Percentiles rank a stretch among this genome's conserved stretches.
Evolutionary conservation across 1,140 invertebrate species (phyloP).

Genomic region (Drosophila ironensis): DNA sequence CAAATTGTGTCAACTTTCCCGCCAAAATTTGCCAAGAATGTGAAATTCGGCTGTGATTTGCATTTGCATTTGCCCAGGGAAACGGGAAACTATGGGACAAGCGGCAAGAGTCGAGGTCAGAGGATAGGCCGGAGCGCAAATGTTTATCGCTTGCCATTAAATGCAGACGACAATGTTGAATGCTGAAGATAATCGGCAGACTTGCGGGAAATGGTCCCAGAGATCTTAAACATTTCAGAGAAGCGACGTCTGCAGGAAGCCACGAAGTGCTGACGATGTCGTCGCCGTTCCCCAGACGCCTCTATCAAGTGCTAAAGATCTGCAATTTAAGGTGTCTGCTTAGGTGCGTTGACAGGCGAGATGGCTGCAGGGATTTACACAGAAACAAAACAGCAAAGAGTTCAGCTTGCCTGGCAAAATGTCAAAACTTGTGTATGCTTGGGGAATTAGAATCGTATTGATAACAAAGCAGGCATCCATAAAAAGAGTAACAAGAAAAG

Average conservation of each 20-base stretch:
- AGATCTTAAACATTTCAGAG: conserved; percentile 5
- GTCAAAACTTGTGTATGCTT: no score
- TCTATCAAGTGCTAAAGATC: conserved; percentile 51
- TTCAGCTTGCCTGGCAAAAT: no score
- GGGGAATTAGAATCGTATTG: no score
- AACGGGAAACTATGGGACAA: conserved; percentile 15
- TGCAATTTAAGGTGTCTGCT: conserved; percentile 61
- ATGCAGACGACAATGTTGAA: conserved; percentile 55
- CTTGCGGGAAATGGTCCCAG: conserved; percentile 1
- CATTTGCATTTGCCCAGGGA: no score
- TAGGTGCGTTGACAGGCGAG: conserved; percentile 52
- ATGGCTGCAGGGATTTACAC: conserved; percentile 9
- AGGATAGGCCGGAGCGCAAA: conserved; percentile 16
- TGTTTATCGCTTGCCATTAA: conserved; percentile 66
- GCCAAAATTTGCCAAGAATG: conserved; percentile 57
- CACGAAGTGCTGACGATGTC: conserved; percentile 15
- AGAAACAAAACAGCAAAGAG: neutral
- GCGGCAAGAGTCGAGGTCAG: neutral
- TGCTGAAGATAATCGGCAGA: conserved; percentile 52
- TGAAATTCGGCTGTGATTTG: conserved; percentile 29
- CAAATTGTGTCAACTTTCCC: conserved; percentile 76
- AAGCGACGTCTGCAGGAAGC: conserved; percentile 26
- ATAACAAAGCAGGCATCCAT: no score
- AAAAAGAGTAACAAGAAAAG: no score
- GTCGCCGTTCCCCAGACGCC: conserved; percentile 8